phyloP scores from a whole-genome alignment of 2,797 vertebrate genomes.

The Gymnothorax javanicus region DNA sequence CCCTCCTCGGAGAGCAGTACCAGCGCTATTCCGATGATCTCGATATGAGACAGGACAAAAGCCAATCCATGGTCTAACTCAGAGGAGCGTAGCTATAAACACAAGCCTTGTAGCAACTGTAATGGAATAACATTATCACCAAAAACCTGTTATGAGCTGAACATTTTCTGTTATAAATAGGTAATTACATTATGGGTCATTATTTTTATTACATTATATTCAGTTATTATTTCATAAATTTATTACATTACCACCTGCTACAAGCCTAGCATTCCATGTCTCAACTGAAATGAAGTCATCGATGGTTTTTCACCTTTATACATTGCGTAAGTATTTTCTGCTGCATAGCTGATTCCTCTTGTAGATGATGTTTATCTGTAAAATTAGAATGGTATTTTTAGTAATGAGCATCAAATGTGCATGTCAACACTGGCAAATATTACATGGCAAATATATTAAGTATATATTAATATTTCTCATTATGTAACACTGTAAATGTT shows the following conservation, averaged over 20 bases:
- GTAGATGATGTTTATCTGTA: not conserved
- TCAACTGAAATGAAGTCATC: constrained; percentile 59
- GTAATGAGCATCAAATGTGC: not conserved
- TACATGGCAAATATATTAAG: not conserved
- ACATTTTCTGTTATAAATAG: too few relatives aligned
- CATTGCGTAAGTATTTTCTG: constrained; percentile 8
- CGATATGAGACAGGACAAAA: constrained; percentile 73
- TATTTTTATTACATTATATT: too few relatives aligned
- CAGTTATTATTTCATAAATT: too few relatives aligned
- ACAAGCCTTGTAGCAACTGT: constrained; percentile 11
- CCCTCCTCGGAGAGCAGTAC: constrained; percentile 86
- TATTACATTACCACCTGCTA: too few relatives aligned
- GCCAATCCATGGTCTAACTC: constrained; percentile 79
- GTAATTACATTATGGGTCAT: too few relatives aligned
- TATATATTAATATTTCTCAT: not conserved
- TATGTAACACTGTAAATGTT: not conserved
- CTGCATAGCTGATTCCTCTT: not conserved
- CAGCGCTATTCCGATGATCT: constrained; percentile 83
- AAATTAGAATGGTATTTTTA: not conserved
- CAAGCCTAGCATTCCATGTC: constrained; percentile 32
- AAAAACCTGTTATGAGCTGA: too few relatives aligned
- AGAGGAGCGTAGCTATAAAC: constrained; percentile 17
- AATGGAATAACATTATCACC: too few relatives aligned
- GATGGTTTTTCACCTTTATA: constrained; percentile 48
- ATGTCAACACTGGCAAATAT: not conserved